These are phyloP conservation scores for Cloeon dipterum DNA, from an alignment of 2,888 invertebrate genomes.

Conservation along the genomic window DNA sequence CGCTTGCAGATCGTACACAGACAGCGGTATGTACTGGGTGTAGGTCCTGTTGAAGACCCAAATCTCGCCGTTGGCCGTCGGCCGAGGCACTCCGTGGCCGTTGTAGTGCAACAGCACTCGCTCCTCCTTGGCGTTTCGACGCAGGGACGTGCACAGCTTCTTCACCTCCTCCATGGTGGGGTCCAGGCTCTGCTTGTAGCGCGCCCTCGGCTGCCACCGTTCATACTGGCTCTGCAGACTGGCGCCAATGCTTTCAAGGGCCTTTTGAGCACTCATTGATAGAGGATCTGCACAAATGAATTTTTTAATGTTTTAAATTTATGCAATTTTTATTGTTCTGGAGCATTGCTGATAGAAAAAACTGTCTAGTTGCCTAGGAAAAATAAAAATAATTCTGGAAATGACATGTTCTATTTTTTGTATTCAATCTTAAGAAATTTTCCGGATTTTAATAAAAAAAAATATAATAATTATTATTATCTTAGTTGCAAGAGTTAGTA, in stretches of 20 bases:
- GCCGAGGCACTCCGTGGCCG: constrained; percentile 96
- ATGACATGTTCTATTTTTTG: neutral
- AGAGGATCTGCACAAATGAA: constrained; percentile 51
- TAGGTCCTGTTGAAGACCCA: constrained; percentile 99
- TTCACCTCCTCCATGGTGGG: constrained; percentile 97
- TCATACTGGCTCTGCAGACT: constrained; percentile 92
- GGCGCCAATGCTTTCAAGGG: constrained; percentile 75
- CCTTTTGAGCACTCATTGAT: constrained; percentile 71
- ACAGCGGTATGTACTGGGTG: constrained; percentile 97
- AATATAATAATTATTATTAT: no score
- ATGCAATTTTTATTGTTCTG: neutral
- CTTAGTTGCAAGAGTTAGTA: no score
- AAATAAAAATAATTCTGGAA: neutral
- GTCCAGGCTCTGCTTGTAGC: constrained; percentile 91
- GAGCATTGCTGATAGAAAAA: neutral
- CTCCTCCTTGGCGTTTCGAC: constrained; percentile 95
- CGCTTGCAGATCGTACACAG: constrained; percentile 90
- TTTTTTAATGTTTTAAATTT: no score
- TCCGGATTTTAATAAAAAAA: neutral
- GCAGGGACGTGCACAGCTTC: constrained; percentile 79
- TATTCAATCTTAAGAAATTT: neutral
- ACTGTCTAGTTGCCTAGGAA: neutral
- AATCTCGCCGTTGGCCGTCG: constrained; percentile 93
- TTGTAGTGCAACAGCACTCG: constrained; percentile 97
- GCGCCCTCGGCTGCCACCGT: constrained; percentile 92